A percentile compares a stretch with the other conserved stretches of the same genome.
Evolutionary conservation across 2,113 vertebrate species (phyloP).

Genomic region (Natator depressus): DNA sequence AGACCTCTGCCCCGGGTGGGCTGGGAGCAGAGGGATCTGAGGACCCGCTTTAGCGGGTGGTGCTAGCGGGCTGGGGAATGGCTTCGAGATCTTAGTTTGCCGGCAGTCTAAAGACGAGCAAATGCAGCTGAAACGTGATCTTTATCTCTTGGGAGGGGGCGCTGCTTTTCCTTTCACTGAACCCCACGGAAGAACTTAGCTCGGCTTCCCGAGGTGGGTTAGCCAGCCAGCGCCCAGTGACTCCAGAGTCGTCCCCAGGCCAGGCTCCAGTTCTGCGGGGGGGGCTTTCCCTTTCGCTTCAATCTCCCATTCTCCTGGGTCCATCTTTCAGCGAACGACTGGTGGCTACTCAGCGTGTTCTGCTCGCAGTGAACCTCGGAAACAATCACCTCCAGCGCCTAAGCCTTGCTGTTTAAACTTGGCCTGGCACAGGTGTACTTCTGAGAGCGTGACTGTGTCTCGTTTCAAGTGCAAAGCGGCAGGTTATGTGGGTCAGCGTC

Average conservation of each 20-base stretch:
- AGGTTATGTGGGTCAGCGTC: not conserved
- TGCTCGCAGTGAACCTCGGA: not conserved
- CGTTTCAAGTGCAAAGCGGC: not conserved
- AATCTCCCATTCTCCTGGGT: not conserved
- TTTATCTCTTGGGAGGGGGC: slow-evolving; percentile 20
- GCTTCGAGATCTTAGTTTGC: not conserved
- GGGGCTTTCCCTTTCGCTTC: too few relatives aligned
- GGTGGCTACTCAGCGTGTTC: not conserved
- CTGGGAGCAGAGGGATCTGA: not conserved
- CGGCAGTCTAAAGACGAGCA: not conserved
- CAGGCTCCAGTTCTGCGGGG: too few relatives aligned
- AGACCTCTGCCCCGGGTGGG: too few relatives aligned
- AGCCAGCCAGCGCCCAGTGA: not conserved
- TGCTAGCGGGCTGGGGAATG: fast-evolving
- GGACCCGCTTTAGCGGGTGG: not conserved
- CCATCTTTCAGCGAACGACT: not conserved
- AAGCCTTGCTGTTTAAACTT: not conserved
- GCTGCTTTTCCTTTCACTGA: not conserved
- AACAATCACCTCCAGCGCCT: not conserved
- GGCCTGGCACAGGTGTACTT: not conserved
- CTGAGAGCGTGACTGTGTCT: not conserved
- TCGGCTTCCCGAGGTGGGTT: too few relatives aligned
- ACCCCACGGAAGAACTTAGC: not conserved
- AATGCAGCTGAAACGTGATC: not conserved
- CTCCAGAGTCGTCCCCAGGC: not conserved